These are phyloP conservation scores for Phoenoteleia sp. DNA, from an alignment of 2,888 invertebrate species.

Conservation along the genomic window DNA sequence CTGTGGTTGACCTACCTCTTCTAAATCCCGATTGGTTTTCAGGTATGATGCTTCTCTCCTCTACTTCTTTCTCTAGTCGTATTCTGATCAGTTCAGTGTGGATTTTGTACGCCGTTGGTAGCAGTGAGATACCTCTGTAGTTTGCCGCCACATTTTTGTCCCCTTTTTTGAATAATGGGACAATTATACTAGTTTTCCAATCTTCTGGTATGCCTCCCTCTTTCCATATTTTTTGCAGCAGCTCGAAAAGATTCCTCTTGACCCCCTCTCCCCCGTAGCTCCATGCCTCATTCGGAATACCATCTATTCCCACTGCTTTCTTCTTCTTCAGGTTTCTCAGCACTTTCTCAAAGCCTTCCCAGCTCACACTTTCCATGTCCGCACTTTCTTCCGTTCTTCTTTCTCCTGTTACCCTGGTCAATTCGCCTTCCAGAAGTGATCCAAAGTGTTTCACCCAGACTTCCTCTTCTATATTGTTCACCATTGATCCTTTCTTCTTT, in stretches of 20 bases:
- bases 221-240: constrained; percentile 21
- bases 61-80: constrained; percentile 50
- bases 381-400: not conserved
- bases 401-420: not conserved
- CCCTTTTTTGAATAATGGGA: constrained; percentile 61
- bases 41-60: not conserved
- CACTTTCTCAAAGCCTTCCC: constrained; percentile 13
- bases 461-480: not conserved
- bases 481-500: not conserved
- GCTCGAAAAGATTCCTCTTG: not conserved
- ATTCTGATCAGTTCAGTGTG: constrained; percentile 51
- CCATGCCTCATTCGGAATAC: constrained; percentile 65
- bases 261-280: constrained; percentile 18
- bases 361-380: not conserved
- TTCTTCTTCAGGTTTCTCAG: constrained; percentile 25
- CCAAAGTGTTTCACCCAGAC: not conserved
- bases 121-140: constrained; percentile 66
- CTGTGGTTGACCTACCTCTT: not conserved
- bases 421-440: not conserved
- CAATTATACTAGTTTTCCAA: constrained; percentile 57
- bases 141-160: constrained; percentile 42
- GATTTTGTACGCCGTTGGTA: constrained; percentile 65
- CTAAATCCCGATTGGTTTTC: constrained; percentile 1
- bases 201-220: constrained; percentile 47
- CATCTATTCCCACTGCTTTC: constrained; percentile 55